Conservation (phyloP, 2,888 invertebrate species). For the Laothoe populi region DNA sequence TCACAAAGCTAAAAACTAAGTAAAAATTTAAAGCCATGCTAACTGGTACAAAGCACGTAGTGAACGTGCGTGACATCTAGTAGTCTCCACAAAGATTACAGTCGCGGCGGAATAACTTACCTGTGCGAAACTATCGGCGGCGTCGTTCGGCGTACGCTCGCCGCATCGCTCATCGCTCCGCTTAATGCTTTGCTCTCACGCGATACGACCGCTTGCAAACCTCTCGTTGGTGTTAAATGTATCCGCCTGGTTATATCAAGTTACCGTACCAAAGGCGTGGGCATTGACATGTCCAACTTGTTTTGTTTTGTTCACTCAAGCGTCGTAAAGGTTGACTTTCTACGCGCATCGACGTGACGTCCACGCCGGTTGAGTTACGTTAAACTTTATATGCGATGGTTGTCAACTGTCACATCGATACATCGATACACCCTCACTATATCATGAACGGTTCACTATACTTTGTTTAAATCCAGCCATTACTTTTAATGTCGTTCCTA, state of each 20-base stretch:
- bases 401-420: constrained; percentile 67
- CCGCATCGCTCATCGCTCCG: constrained; percentile 61
- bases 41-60: constrained; percentile 51
- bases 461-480: constrained; percentile 33
- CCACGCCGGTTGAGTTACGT: constrained; percentile 67
- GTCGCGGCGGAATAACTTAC: constrained; percentile 57
- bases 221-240: constrained; percentile 80
- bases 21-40: constrained; percentile 26
- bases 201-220: constrained; percentile 60
- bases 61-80: constrained; percentile 69
- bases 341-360: constrained; percentile 78
- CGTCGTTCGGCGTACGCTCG: constrained; percentile 53
- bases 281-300: constrained; percentile 83
- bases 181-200: constrained; percentile 56
- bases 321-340: constrained; percentile 79
- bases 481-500: constrained; percentile 27
- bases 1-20: constrained; percentile 35
- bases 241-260: constrained; percentile 79
- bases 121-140: constrained; percentile 56
- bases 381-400: constrained; percentile 66
- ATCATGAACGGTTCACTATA: constrained; percentile 48
- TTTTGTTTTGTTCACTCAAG: constrained; percentile 80
- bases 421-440: constrained; percentile 28
- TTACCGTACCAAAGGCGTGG: constrained; percentile 83
- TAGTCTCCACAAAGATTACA: constrained; percentile 63